phyloP scores from a whole-genome alignment of 1,140 invertebrate genomes.

The Phthorimaea operculella region DNA sequence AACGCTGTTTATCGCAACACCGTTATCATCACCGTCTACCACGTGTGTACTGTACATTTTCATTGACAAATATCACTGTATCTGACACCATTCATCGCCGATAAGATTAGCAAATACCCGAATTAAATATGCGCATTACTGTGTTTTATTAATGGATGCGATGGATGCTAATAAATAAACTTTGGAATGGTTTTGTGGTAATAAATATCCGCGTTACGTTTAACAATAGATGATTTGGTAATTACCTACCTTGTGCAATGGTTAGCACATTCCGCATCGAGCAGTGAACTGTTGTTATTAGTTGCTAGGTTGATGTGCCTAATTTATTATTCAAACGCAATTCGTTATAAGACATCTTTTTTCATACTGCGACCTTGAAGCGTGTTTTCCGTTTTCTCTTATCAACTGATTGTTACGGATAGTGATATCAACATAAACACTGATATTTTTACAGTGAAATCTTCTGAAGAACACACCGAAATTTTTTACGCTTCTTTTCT shows the following conservation, averaged over 20 bases:
- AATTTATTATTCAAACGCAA: no score
- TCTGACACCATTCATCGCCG: slow-evolving; percentile 42
- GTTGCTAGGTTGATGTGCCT: no score
- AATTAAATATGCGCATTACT: neutral
- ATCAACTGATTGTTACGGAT: neutral
- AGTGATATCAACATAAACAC: neutral
- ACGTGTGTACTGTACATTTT: slow-evolving; percentile 16
- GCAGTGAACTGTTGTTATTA: neutral
- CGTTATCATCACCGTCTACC: slow-evolving; percentile 39
- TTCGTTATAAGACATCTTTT: no score
- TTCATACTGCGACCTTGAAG: neutral
- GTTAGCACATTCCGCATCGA: neutral
- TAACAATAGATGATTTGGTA: neutral
- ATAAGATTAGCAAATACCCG: slow-evolving; percentile 18
- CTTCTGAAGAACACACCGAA: no score
- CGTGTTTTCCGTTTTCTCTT: neutral
- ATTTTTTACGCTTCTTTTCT: no score
- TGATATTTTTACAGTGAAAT: no score
- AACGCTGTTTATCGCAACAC: slow-evolving; percentile 50
- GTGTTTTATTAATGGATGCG: no score
- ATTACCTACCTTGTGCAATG: neutral
- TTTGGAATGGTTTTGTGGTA: no score
- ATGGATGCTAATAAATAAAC: no score
- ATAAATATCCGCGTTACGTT: no score
- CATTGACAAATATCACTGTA: slow-evolving; percentile 6